Base-by-base conservation (phyloP, 2,113 vertebrate species). In the Chloropsis hardwickii region DNA sequence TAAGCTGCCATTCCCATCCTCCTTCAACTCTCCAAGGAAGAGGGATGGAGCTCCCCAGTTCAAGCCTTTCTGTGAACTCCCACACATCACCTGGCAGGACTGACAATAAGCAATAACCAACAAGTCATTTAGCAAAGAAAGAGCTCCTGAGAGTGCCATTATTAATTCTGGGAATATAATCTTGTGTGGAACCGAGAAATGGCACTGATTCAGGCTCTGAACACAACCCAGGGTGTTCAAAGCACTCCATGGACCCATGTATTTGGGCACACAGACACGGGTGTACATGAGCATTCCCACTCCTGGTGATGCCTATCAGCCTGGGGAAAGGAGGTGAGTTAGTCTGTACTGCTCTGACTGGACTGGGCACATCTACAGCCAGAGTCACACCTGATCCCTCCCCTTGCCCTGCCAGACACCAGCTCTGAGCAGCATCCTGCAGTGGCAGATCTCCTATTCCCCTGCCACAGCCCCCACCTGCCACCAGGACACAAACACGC, bases 91-190 rank as follows among this genome's bases (percentile, higher is more conserved):
- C 3, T 0, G 10, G 7, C n/a, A 42, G 6, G 12, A 71, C 40
- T 73, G 23, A 15, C 14, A 86, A 94, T 42, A 94, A 72, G 64
- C 33, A 18, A 47, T 58, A 85, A 86, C 62, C 19, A 6, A 35
- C 0, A 2, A 85, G 69, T 89, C 86, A 77, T 76, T 90, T 92
- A 90, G 78, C 47, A 66, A 76, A 90, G 60, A 80, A 62, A 54
- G 58, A 80, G 78, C 57, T 67, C 14, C 37, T 73, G 91, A 86
- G 66, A 90, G 71, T 57, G 65, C 15, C 71, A 44, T 33, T 88
- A 87, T 90, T 94, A 92, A 95, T 97, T 97, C 91, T 27, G 80
- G 87, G 92, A 87, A 96, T 64, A 88, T 62, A 71, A 92, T 96
- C 89, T 86, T 27, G 81, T 85, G 51, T 70, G 50, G 37, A 64